Base-by-base conservation (phyloP, 2,113 vertebrate species). In the Epinephelus fuscoguttatus region DNA sequence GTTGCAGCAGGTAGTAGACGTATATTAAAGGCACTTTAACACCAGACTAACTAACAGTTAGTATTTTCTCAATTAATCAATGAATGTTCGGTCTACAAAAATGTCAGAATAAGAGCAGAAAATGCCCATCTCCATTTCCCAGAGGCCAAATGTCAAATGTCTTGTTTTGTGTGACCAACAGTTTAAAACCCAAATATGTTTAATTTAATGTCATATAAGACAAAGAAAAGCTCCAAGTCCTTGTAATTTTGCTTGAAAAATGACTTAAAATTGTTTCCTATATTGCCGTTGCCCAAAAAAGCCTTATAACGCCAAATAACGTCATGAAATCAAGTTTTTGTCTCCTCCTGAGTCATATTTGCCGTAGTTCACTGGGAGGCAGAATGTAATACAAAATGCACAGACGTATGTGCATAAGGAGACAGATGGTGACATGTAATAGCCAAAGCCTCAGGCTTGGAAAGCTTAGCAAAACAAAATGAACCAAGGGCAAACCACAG, bases 371-470 rank as follows among this genome's bases (percentile, higher is more conserved):
- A 42, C 14, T 42, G 18, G 10, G 70, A 84, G 42, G 55, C 76
- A 64, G 72, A 52, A 42, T 60, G 66, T 50, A 56, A 69, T 17
- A 80, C 23, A 71, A 70, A 84, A 78, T 27, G 50, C 75, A 79
- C 75, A 85, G 67, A 85, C 49, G 42, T 80, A 68, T 82, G 81
- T 81, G 86, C 71, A 74, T 70, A 79, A 80, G 85, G 75, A 90
- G 81, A 60, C 91, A 90, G 91, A 90, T 86, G 89, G 89, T 75
- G 87, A 84, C 80, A 67, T 72, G 84, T 45, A 81, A 81, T 53
- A 87, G 84, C 85, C 80, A 77, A 90, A 78, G 86, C 84, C 66
- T 84, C 18, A 4, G 82, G 86, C 77, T 77, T 71, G 79, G 27
- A 56, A 70, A 88, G 90, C 85, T 87, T 85, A 84, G 83, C 67